phyloP scores from a whole-genome alignment of 2,113 vertebrate species.

The Tamias sibiricus region DNA sequence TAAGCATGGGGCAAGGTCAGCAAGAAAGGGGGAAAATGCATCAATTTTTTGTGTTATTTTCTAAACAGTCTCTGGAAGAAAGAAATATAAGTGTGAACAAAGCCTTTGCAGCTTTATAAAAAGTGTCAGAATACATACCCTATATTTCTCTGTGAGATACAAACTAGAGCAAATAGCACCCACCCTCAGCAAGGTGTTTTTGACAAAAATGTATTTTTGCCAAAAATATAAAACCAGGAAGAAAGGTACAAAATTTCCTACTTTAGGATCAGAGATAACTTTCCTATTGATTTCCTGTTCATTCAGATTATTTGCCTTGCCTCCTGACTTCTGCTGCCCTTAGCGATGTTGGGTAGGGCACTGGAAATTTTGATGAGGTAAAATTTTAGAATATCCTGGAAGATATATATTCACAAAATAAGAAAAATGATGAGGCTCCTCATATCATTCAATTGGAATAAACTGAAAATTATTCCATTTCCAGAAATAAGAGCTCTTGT shows the following conservation, averaged over 20 bases:
- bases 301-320: neutral
- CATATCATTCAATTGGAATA: neutral
- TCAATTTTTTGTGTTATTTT: neutral
- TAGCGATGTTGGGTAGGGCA: neutral
- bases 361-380: neutral
- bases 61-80: neutral
- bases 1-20: neutral
- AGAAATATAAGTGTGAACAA: neutral
- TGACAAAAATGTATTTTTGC: neutral
- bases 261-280: neutral
- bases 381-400: neutral
- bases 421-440: neutral
- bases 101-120: neutral
- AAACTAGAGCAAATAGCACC: neutral
- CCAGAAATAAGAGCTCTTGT: neutral
- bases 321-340: neutral
- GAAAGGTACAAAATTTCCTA: neutral
- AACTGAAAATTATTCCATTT: neutral
- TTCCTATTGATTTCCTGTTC: neutral
- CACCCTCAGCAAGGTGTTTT: neutral
- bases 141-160: neutral
- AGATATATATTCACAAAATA: neutral
- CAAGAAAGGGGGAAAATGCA: neutral
- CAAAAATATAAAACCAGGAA: neutral
- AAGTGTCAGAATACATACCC: neutral